Percentiles rank a stretch among this genome's conserved stretches.
phyloP scores from a whole-genome alignment of 2,888 invertebrate species.

The Yponomeuta plumbellus region DNA sequence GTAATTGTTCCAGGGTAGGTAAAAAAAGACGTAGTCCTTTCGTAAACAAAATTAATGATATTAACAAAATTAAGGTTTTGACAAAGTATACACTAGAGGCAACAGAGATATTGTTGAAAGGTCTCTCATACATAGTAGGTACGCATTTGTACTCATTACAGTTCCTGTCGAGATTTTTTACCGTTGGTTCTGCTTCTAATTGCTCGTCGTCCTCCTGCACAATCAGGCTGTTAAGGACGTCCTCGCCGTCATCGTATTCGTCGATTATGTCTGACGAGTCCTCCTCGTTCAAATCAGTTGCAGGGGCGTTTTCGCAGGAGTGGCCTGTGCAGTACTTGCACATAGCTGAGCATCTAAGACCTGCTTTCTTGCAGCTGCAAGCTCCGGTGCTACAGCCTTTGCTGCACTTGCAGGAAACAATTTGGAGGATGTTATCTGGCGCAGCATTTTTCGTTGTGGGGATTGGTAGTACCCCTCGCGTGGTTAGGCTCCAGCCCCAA shows the following conservation, averaged over 20 bases:
- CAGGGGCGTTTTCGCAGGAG: not conserved
- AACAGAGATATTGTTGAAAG: conserved; percentile 9
- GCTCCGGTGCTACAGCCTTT: not conserved
- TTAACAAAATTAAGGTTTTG: too few relatives aligned
- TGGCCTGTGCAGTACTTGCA: not conserved
- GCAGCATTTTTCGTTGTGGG: not conserved
- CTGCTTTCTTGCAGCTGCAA: not conserved
- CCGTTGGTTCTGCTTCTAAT: too few relatives aligned
- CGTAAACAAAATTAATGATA: not conserved
- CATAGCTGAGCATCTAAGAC: not conserved
- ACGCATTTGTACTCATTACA: too few relatives aligned
- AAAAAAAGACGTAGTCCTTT: conserved; percentile 6
- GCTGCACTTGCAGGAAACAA: not conserved
- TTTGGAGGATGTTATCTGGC: not conserved
- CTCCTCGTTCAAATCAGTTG: too few relatives aligned
- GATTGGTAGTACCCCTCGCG: not conserved
- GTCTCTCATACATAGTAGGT: not conserved
- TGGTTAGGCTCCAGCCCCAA: not conserved
- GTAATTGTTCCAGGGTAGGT: not conserved
- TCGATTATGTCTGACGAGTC: too few relatives aligned
- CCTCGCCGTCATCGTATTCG: too few relatives aligned
- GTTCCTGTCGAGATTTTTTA: too few relatives aligned
- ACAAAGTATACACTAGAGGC: conserved; percentile 1
- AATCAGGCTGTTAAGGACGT: too few relatives aligned
- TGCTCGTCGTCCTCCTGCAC: too few relatives aligned